A percentile compares a stretch with the other conserved stretches of the same genome.
These are phyloP conservation scores for Dicycla oo DNA, from an alignment of 2,888 invertebrate species.

Conservation along the genomic window DNA sequence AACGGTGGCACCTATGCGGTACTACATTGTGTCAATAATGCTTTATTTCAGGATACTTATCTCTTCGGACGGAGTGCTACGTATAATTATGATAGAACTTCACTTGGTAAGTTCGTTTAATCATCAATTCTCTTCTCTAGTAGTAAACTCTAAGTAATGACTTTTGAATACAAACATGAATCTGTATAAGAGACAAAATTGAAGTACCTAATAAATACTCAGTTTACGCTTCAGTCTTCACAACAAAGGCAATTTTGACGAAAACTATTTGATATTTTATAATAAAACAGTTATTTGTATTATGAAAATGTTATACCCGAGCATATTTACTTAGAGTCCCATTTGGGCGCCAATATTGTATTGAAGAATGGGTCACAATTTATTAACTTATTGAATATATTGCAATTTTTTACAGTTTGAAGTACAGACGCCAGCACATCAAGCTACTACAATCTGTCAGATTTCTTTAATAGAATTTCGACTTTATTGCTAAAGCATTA, in stretches of 20 bases:
- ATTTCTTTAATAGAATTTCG: too few species aligned
- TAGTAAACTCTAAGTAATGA: too few species aligned
- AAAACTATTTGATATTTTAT: slow-evolving; percentile 8
- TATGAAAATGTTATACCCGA: background rate
- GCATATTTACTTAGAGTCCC: slow-evolving; percentile 19
- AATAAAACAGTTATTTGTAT: slow-evolving; percentile 17
- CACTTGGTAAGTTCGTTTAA: too few species aligned
- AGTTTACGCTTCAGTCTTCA: slow-evolving; percentile 18
- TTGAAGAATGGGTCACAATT: slow-evolving; percentile 10
- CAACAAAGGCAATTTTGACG: background rate
- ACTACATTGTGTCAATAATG: too few species aligned
- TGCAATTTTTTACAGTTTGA: background rate
- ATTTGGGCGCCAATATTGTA: slow-evolving; percentile 39
- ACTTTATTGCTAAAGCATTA: too few species aligned
- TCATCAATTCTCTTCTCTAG: background rate
- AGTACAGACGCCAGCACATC: too few species aligned
- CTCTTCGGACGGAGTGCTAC: too few species aligned
- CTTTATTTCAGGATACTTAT: too few species aligned
- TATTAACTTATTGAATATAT: slow-evolving; percentile 21
- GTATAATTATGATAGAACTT: too few species aligned
- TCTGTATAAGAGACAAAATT: background rate
- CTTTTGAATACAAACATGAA: background rate
- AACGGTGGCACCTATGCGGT: too few species aligned
- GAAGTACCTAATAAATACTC: background rate
- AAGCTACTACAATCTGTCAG: too few species aligned